phyloP scores from a whole-genome alignment of 2,113 vertebrate species.

The Istiophorus platypterus region DNA sequence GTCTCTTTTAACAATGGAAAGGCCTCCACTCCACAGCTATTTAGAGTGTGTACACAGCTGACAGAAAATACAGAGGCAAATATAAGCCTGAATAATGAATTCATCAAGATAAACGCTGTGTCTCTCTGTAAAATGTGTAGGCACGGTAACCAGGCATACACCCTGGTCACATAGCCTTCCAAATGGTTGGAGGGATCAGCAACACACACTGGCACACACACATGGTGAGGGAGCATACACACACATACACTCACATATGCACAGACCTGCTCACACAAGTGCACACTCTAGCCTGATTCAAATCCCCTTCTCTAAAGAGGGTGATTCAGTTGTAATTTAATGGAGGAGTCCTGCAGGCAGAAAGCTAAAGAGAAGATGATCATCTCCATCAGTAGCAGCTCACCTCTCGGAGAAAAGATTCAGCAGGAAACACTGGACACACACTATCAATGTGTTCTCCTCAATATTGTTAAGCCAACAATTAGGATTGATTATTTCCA shows the following conservation, averaged over 20 bases:
- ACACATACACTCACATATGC: neutral
- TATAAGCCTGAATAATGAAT: slow-evolving; percentile 79
- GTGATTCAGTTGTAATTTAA: slow-evolving; percentile 75
- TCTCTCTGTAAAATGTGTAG: slow-evolving; percentile 65
- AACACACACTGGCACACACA: slow-evolving; percentile 4
- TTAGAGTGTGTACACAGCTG: slow-evolving; percentile 83
- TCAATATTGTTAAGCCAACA: slow-evolving; percentile 68
- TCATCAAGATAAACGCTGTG: slow-evolving; percentile 76
- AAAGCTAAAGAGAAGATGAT: slow-evolving; percentile 69
- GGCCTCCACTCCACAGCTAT: slow-evolving; percentile 65
- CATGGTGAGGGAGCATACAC: slow-evolving; percentile 3
- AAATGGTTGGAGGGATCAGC: slow-evolving; percentile 48
- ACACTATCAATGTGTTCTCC: slow-evolving; percentile 37
- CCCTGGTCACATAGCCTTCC: slow-evolving; percentile 53
- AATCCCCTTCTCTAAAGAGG: slow-evolving; percentile 56
- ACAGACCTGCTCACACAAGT: slow-evolving; percentile 14
- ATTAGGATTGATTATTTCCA: slow-evolving; percentile 78
- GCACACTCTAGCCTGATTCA: slow-evolving; percentile 35
- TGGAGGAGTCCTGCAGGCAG: slow-evolving; percentile 69
- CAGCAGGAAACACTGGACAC: slow-evolving; percentile 59
- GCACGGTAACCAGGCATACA: slow-evolving; percentile 78
- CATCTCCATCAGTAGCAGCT: slow-evolving; percentile 55
- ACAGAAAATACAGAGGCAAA: slow-evolving; percentile 74
- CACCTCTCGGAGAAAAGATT: slow-evolving; percentile 66
- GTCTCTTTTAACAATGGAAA: slow-evolving; percentile 71